Conservation (phyloP, 2,113 vertebrate genomes). For the Datnioides undecimradiatus region DNA sequence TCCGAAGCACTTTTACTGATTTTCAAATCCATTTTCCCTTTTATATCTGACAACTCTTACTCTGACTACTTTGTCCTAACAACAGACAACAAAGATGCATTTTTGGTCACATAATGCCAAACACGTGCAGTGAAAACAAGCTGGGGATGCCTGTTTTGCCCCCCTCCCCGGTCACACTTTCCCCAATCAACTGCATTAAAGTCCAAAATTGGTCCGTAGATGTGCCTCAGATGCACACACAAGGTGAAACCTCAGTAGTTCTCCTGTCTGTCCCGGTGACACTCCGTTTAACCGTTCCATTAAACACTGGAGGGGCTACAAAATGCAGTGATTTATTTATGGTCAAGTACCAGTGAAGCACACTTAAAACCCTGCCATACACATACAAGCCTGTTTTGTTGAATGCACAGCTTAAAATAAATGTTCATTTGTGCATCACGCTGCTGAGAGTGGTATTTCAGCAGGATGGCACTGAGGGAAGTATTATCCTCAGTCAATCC, state of each 20-base stretch:
- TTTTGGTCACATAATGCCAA: neutral
- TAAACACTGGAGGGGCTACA: conserved; percentile 45
- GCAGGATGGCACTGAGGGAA: conserved; percentile 17
- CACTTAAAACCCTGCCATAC: conserved; percentile 32
- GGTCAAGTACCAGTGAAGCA: conserved; percentile 26
- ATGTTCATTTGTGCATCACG: conserved; percentile 36
- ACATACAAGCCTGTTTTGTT: conserved; percentile 17
- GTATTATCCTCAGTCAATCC: conserved; percentile 66
- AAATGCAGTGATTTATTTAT: conserved; percentile 48
- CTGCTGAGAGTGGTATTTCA: conserved; percentile 24
- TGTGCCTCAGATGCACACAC: neutral
- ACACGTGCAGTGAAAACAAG: neutral
- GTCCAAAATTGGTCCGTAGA: conserved; percentile 14
- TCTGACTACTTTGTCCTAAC: neutral
- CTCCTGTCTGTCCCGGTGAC: conserved; percentile 13
- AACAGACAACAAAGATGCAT: neutral
- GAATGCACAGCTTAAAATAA: conserved; percentile 24
- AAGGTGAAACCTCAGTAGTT: conserved; percentile 3
- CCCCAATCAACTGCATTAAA: neutral
- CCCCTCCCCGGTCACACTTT: neutral
- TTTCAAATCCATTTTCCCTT: neutral
- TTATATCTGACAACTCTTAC: neutral
- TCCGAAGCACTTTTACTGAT: neutral
- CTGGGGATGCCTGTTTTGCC: neutral
- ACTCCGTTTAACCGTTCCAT: conserved; percentile 53